Evolutionary conservation across 23 tunicate species (phyloP).

Genomic region (Trididemnum nubilum): DNA sequence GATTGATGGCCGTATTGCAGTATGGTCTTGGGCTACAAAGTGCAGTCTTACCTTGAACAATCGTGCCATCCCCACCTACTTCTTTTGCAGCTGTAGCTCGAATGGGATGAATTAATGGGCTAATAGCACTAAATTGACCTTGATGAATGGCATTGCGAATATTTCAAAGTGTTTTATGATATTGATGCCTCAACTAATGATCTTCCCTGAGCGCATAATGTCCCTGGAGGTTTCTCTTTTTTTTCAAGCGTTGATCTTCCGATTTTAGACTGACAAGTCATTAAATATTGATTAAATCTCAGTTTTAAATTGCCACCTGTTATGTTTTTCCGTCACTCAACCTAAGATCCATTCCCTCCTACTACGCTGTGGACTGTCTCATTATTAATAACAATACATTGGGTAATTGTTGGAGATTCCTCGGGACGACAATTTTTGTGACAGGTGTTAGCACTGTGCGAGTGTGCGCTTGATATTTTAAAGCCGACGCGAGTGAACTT

Average conservation of each 20-base stretch:
- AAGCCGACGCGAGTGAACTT: no score
- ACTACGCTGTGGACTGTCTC: background rate
- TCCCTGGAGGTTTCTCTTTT: background rate
- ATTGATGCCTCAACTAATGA: background rate
- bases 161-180: background rate
- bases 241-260: background rate
- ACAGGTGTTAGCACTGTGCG: no score
- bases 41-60: no score
- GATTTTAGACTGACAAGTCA: background rate
- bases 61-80: no score
- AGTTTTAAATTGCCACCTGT: background rate
- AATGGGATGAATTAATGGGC: no score
- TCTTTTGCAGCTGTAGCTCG: no score
- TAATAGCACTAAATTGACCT: background rate
- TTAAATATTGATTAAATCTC: background rate
- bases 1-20: no score
- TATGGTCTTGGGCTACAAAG: no score
- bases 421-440: no score
- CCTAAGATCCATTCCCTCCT: background rate
- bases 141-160: background rate
- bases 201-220: background rate
- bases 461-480: no score
- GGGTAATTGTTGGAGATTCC: no score
- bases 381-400: no score
- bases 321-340: background rate